Conservation (phyloP, 2,888 invertebrate species). For the Pinctada fucata region DNA sequence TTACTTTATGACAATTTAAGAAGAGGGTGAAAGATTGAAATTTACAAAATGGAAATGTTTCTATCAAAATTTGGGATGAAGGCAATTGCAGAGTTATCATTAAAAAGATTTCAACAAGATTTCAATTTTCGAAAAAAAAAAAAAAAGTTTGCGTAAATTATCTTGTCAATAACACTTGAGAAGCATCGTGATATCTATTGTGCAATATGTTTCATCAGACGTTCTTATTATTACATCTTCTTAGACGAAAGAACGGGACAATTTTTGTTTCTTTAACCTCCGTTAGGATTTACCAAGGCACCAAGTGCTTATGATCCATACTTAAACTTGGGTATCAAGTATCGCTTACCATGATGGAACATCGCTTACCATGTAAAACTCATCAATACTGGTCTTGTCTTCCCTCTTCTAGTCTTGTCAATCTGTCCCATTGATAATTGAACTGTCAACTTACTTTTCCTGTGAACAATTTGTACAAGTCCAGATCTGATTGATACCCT, state of each 20-base stretch:
- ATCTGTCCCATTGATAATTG: neutral
- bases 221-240: no score
- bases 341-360: neutral
- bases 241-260: neutral
- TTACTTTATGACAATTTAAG: neutral
- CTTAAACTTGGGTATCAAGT: slow-evolving; percentile 1
- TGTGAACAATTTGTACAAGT: neutral
- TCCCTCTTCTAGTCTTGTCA: neutral
- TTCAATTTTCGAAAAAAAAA: no score
- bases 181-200: no score
- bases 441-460: neutral
- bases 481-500: neutral
- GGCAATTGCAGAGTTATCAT: no score
- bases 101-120: no score
- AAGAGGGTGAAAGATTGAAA: neutral
- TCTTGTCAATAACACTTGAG: no score
- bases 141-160: no score
- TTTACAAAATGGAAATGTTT: neutral
- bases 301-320: neutral
- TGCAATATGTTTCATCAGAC: no score
- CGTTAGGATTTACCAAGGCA: no score
- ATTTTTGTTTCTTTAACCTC: slow-evolving; percentile 15
- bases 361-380: neutral
- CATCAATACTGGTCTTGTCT: neutral
- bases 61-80: neutral